Evolutionary conservation across 2,113 vertebrate genomes (phyloP).

Genomic region (Dryoscopus gambensis): DNA sequence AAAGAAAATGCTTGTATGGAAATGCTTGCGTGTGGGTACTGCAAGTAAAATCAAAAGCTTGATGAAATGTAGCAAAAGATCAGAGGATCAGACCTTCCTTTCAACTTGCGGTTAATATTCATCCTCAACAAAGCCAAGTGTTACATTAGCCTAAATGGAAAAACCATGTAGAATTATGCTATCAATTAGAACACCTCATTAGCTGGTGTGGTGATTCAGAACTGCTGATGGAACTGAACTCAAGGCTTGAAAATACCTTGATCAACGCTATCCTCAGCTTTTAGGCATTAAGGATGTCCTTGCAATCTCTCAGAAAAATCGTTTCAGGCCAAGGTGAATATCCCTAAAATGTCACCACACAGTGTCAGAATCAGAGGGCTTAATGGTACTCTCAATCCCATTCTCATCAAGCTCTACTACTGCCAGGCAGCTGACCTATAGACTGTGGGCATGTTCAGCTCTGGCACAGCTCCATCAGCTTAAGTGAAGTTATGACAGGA

Average conservation of each 20-base stretch:
- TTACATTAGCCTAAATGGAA: conserved; percentile 19
- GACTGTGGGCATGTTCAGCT: neutral
- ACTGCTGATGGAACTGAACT: conserved; percentile 24
- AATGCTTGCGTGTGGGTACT: neutral
- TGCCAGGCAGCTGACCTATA: neutral
- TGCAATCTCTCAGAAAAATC: neutral
- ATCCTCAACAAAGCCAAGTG: neutral
- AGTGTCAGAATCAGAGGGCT: neutral
- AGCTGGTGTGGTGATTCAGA: conserved; percentile 14
- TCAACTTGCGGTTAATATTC: conserved; percentile 11
- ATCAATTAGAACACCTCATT: conserved; percentile 25
- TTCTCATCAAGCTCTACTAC: neutral
- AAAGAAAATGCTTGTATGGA: conserved; percentile 41
- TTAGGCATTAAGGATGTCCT: neutral
- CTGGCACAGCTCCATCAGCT: neutral
- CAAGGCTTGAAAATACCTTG: neutral
- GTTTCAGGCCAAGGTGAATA: neutral
- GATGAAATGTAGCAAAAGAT: conserved; percentile 29
- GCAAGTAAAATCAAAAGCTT: conserved; percentile 39
- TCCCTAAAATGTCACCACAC: neutral
- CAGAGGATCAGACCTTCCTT: conserved; percentile 4
- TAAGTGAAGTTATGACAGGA: neutral
- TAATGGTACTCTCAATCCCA: neutral
- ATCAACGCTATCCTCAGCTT: neutral
- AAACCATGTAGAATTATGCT: neutral